phyloP scores from a whole-genome alignment of 1,140 invertebrate species.

The Euura saliciscinereae region DNA sequence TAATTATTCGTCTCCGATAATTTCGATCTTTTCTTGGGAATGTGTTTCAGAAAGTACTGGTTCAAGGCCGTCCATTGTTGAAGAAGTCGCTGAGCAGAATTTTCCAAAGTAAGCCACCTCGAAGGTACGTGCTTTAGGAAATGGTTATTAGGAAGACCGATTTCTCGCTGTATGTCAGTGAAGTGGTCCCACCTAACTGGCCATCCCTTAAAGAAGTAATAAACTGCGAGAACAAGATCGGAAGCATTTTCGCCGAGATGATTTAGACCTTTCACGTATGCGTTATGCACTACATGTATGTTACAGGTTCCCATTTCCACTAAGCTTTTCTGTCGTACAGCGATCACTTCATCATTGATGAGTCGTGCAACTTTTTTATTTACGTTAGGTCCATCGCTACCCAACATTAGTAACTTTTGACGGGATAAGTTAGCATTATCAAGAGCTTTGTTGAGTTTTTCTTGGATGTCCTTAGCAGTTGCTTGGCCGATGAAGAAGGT shows the following conservation, averaged over 20 bases:
- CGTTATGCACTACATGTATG: constrained; percentile 17
- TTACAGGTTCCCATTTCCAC: constrained; percentile 19
- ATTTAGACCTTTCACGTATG: neutral
- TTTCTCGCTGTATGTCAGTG: constrained; percentile 9
- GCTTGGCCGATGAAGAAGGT: constrained; percentile 30
- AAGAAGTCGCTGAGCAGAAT: neutral
- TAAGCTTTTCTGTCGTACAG: neutral
- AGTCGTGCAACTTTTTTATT: constrained; percentile 31
- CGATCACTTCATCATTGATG: constrained; percentile 16
- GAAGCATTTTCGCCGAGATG: constrained; percentile 11
- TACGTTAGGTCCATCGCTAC: constrained; percentile 33
- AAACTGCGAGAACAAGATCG: neutral
- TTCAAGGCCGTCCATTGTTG: constrained; percentile 17
- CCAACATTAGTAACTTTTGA: constrained; percentile 28
- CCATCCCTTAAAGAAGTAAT: constrained; percentile 13
- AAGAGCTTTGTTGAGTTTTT: constrained; percentile 22
- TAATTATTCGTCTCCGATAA: neutral
- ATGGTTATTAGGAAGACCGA: neutral
- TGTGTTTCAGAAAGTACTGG: constrained; percentile 9
- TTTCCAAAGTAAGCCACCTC: constrained; percentile 12
- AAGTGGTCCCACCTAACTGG: constrained; percentile 11
- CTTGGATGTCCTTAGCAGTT: constrained; percentile 19
- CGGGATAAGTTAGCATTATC: constrained; percentile 18
- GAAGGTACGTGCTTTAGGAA: constrained; percentile 10
- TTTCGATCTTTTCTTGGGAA: neutral